Percentiles rank a stretch among this genome's conserved stretches.
phyloP scores from a whole-genome alignment of 1,140 invertebrate genomes.

The Nasonia longicornis region DNA sequence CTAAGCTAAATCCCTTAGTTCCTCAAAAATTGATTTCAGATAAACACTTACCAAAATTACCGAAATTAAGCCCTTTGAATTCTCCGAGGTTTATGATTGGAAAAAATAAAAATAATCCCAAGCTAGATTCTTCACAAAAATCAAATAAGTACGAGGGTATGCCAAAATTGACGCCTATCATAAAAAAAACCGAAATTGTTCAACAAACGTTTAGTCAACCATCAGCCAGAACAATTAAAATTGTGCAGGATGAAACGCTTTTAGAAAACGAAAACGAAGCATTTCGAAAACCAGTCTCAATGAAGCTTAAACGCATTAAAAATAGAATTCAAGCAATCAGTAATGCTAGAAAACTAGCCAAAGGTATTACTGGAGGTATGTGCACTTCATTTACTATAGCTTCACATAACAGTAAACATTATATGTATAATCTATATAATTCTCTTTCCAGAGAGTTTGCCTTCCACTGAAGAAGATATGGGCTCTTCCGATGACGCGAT shows the following conservation, averaged over 20 bases:
- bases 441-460: conserved; percentile 15
- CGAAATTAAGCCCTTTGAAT: conserved; percentile 42
- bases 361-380: conserved; percentile 62
- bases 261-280: conserved; percentile 59
- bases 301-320: conserved; percentile 57
- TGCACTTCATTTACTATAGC: conserved; percentile 28
- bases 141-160: conserved; percentile 63
- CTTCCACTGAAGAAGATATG: conserved; percentile 44
- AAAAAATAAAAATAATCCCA: conserved; percentile 35
- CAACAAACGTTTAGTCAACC: conserved; percentile 50
- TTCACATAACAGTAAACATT: background rate
- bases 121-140: conserved; percentile 53
- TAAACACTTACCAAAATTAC: conserved; percentile 43
- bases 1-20: conserved; percentile 42
- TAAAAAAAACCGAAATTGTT: conserved; percentile 56
- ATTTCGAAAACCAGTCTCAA: conserved; percentile 62
- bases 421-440: background rate
- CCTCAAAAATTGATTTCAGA: conserved; percentile 30
- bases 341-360: conserved; percentile 58
- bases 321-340: conserved; percentile 55
- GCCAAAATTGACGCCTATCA: conserved; percentile 67
- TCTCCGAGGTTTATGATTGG: conserved; percentile 28
- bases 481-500: conserved; percentile 34
- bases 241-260: conserved; percentile 52
- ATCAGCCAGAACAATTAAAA: background rate